Base-by-base conservation (phyloP, 2,113 vertebrate species). In the Trogon surrucura region DNA sequence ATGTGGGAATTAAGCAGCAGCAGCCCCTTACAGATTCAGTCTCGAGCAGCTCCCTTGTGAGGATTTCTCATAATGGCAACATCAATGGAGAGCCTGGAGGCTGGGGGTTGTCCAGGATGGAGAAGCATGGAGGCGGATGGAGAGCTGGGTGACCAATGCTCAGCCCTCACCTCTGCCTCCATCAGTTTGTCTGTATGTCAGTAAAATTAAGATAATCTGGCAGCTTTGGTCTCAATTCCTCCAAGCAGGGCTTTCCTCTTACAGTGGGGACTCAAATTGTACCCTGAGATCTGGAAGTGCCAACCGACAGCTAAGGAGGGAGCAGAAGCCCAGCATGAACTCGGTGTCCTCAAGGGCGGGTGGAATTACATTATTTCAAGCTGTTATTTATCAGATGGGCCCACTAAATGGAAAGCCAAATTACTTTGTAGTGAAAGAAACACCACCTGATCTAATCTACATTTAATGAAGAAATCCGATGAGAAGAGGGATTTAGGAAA, bases 361-460 rank as follows among this genome's bases (percentile, higher is more conserved):
- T 47, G 48, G 75, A 93, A 91, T 70, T 41, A 34, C 14, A 2
- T 64, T 75, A 60, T 93, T 94, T 79, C 51, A 70, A 87, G 78
- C 27, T 11, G 3, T 58, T 75, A 30, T 75, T 97, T 96, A 97
- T 96, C 91, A 96, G 95, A 94, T 94, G 73, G 86, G 95, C 91
- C 53, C 83, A 32, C 32, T 75, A 60, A 74, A 77, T 71, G 88
- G 96, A 93, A 95, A 96, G 36, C 27, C 58, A 87, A 92, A 97
- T 97, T 88, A 95, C 78, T 56, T 56, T 1, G 9, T 75, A 90
- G n/a, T 94, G 96, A 97, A 94, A 97, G 96, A 96, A 81, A 51
- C 34, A 23, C 17, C 60, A 5, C 16, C 65, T 70, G 94, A 97
- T 94, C 79, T 80, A 70, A 97, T 90, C 56, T 53, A 77, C 5